Evolutionary conservation across 2,797 vertebrate genomes (phyloP), one percentile per base, ranked within the genome.

Genomic region (Hypotaenidia okinawae): DNA sequence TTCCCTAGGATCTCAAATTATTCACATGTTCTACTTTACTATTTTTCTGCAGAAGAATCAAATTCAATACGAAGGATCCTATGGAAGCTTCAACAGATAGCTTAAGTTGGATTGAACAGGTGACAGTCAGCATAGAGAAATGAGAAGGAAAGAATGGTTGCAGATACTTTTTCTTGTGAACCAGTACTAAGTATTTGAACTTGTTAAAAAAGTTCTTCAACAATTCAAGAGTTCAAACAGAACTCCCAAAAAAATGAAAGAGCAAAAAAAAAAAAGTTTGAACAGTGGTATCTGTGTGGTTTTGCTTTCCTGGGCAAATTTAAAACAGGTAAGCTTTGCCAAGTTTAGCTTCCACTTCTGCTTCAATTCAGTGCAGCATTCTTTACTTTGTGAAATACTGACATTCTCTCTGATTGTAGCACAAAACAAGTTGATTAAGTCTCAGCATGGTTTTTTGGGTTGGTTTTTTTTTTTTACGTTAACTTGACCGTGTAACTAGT

Each of bases 271-370:
- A 43, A 47, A 61, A 39, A 11, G 2, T 17, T 63, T 59, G 17
- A 90, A n/a, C 4, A 9, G 6, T 32, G 43, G 7, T 25, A 64
- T 67, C 35, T 43, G 10, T 10, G n/a, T 3, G 22, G 23, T 7
- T 15, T 11, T 33, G 39, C 25, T 43, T 10, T 4, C 23, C 54
- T 28, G 10, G 13, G 1, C n/a, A 84, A 30, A 41, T 27, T 19
- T 16, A 54, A 67, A 58, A 5, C 14, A 70, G 13, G 5, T 25
- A 61, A 49, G 2, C n/a, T 9, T n/a, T 8, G 0, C 22, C 15
- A 49, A 11, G 12, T 84, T 83, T 51, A 54, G 0, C 23, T 43
- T 80, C 23, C 69, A 7, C 17, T 80, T 89, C 41, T 61, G 18
- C 41, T 79, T 87, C 21, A 76, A 39, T 58, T 12, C 52, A 58